Conservation (phyloP, 2,113 vertebrate genomes). For the Ictalurus furcatus region DNA sequence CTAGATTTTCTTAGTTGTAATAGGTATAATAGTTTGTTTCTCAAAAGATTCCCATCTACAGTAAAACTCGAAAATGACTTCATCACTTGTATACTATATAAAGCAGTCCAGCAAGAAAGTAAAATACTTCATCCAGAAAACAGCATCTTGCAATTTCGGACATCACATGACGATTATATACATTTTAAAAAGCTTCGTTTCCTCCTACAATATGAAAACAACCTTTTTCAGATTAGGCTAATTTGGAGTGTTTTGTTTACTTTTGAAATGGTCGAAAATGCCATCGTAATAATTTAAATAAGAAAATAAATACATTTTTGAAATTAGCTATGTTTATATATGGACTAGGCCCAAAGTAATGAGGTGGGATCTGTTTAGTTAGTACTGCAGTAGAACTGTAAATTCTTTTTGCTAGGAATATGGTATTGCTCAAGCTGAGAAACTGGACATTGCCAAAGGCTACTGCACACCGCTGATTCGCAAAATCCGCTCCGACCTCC, state of each 20-base stretch:
- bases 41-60: not conserved
- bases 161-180: not conserved
- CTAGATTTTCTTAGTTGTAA: not conserved
- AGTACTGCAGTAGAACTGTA: not conserved
- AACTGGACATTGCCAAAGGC: conserved; percentile 88
- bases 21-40: not conserved
- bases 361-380: not conserved
- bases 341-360: not conserved
- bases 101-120: not conserved
- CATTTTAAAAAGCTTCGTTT: not conserved
- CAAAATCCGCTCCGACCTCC: conserved; percentile 88
- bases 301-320: not conserved
- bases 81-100: not conserved
- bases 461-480: conserved; percentile 87
- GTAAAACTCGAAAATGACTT: not conserved
- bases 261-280: not conserved
- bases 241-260: not conserved
- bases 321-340: not conserved
- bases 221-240: not conserved
- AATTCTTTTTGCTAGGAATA: conserved; percentile 76
- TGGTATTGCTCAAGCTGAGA: conserved; percentile 85
- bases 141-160: not conserved
- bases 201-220: not conserved
- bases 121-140: not conserved
- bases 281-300: not conserved